Base-by-base conservation (phyloP, 2,113 vertebrate genomes). In the Pygoscelis antarcticus region DNA sequence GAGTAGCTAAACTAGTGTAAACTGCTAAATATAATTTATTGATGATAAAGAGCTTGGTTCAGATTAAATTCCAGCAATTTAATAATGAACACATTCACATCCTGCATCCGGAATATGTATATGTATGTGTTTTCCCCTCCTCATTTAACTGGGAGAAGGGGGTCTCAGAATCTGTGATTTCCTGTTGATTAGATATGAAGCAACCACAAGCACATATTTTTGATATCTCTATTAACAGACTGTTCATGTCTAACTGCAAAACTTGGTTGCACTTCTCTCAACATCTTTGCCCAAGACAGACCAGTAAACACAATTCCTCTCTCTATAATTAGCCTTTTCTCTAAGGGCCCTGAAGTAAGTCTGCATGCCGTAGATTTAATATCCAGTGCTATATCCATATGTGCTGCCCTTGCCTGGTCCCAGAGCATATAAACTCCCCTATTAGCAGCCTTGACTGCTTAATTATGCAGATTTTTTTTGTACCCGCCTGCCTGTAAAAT, bases 391-490 rank as follows among this genome's bases (percentile, higher is more conserved):
- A 98, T 98, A 99, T 98, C 98, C 98, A 98, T 98, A 99, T 98
- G 98, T 97, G 98, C 98, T 98, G 98, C 98, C 98, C 98, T 98
- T 98, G 98, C 98, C 98, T 98, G 98, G 98, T 98, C 98, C 98
- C 98, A 98, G 96, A 98, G 98, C 98, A 99, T 98, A 98, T 98
- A 99, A 99, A 99, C 98, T 98, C 98, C 98, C 98, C 98, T 98
- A 98, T 99, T 98, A 99, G 98, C 98, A 98, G 98, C 97, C 98
- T 98, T 98, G 98, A 98, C 98, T 98, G 98, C 98, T 98, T 99
- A 99, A 99, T 99, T 99, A 98, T 99, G 98, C 98, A 99, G 98
- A 99, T 99, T 99, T 98, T 98, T 98, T 98, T 98, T 98, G 98
- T 98, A 98, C 98, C 98, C 98, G 98, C 98, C 98, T 99, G 98